Base-by-base conservation (phyloP, 2,797 vertebrate genomes). In the Tangara arthus region DNA sequence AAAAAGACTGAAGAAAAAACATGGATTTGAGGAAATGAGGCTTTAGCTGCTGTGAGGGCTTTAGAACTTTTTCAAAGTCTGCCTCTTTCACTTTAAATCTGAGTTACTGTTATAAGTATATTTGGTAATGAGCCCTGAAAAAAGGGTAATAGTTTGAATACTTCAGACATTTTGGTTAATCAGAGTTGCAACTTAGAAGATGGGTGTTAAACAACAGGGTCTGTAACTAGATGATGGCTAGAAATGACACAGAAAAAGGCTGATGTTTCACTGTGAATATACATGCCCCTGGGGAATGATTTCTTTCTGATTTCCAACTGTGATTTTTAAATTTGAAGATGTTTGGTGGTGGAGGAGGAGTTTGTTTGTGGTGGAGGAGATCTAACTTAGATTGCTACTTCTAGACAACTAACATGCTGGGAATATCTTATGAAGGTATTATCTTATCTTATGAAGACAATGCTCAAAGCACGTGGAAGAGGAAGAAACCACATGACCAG, bases 251-350 rank as follows among this genome's bases (percentile, higher is more conserved):
- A 64, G 21, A 73, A 37, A 49, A 82, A 82, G 20, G 52, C 24
- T 66, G 34, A 34, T 66, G 30, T 53, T 94, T 81, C 78, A 32
- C 28, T 85, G 53, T 68, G 64, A 82, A 26, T 89, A 61, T n/a
- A 39, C 11, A n/a, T 76, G n/a, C 84, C 87, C 52, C 68, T 22
- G 9, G 46, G 80, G 63, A 94, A 77, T 30, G 27, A 82, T 78
- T 95, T 53, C 57, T 66, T 73, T 32, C 42, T 71, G 46, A 77
- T 83, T 93, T 87, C 71, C 18, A 52, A 8, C 73, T 87, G 72
- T 86, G 78, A 83, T 75, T 91, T 92, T 91, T 92, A 88, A 76
- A 70, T 90, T 52, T 81, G 41, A 85, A 87, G 63, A 41, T 93
- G 55, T 44, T 91, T 91, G 23, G 52, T 91, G 23, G 52, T 89